Evolutionary conservation across 2,888 invertebrate genomes (phyloP), one percentile per base, ranked within the genome.

Genomic region (Papilio protenor): DNA sequence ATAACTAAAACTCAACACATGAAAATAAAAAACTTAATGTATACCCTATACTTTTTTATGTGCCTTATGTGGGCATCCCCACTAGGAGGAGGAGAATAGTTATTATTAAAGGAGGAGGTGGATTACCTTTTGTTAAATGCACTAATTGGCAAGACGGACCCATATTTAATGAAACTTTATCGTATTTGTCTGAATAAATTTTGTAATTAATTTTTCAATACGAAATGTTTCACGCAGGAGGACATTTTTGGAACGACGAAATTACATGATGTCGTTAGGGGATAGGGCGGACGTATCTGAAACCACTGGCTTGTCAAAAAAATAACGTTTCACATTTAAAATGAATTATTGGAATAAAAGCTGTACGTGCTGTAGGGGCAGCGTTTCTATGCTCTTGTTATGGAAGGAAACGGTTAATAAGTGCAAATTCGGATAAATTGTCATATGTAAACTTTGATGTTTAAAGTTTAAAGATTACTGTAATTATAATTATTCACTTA

Each of bases 301-400:
- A 82, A 84, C 83, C 84, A 83, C 79, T 82, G 83, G 86, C 88
- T 90, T 93, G 93, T 93, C 93, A 93, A 88, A 93, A 92, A 92
- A 93, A 93, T 93, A 92, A 89, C 91, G 86, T 87, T 87, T 87
- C 89, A 87, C 89, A 89, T 93, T 92, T 91, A 91, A 92, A 92
- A 90, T 91, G 92, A 92, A 90, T 91, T 91, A 92, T 89, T 88
- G 89, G 90, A 88, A 88, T 87, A 88, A 87, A 82, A 86, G 82
- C 81, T 82, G 88, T 90, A 91, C 92, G 92, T 92, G 91, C 85
- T 85, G 75, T 81, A 83, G 84, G 85, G 83, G 80, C 82, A 77
- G 79, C 76, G 75, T 77, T 73, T 71, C 61, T 75, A 23, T 74
- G 75, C 10, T 61, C 64, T 61, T 59, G 77, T 77, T 45, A 64